Base-by-base conservation (phyloP, 2,113 vertebrate genomes). In the Campylorhamphus procurvoides region DNA sequence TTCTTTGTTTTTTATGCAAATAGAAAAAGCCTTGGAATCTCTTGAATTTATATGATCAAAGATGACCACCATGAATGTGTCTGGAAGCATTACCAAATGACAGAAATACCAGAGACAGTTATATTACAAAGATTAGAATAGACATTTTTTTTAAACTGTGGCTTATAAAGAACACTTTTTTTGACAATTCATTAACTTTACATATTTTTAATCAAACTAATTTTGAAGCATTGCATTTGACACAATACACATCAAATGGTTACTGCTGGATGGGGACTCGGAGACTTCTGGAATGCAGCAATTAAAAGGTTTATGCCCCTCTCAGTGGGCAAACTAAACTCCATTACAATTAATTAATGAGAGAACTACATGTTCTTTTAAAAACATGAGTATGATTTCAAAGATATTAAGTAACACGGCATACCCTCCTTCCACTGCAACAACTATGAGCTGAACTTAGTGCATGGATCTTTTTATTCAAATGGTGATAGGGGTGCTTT, bases 1-100 rank as follows among this genome's bases (percentile, higher is more conserved):
- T 90, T 31, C 93, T 96, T 97, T 97, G 89, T 96, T 96, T 97
- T 96, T 95, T 92, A 96, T 97, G 93, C 88, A 97, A 97, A 94
- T 95, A 87, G 84, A 80, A 91, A 89, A 93, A 94, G 82, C 39
- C 42, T 93, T 93, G 84, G 87, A 97, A 97, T 97, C 90, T 77
- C 80, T 96, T 97, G 92, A 95, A 97, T 97, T 94, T 97, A 76
- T 84, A 73, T 49, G 87, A 94, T 96, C 94, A 97, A 94, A 97
- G 96, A 91, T 89, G 96, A 96, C 90, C 89, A 96, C 89, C 96
- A 93, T 84, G 87, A 96, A 94, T 91, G 46, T 92, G 76, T 80
- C 94, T 97, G 89, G 95, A 97, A 97, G 91, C 62, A 89, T 91
- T 96, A 90, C 64, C 37, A 94, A 97, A 96, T 67, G 92, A 68